Conservation (phyloP, 2,888 invertebrate genomes). For the Heliothis peltigera region DNA sequence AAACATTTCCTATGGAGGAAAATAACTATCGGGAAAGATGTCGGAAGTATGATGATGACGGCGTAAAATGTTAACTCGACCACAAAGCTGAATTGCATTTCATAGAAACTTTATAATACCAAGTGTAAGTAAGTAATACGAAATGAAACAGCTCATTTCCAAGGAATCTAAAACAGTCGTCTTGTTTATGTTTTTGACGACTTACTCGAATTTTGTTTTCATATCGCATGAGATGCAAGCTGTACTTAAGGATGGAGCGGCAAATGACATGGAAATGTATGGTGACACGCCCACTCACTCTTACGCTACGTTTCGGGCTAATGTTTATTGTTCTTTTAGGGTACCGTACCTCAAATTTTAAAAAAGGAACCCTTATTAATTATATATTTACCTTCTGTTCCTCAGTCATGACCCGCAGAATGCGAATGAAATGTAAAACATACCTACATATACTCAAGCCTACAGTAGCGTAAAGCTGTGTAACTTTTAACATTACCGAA, state of each 20-base stretch:
- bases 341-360: too few species aligned
- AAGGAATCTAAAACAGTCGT: constrained; percentile 10
- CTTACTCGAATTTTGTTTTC: constrained; percentile 26
- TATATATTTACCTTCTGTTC: too few species aligned
- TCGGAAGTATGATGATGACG: constrained; percentile 3
- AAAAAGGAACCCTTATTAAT: too few species aligned
- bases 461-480: too few species aligned
- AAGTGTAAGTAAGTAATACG: constrained; percentile 12
- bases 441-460: too few species aligned
- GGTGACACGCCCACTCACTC: constrained; percentile 28
- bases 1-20: constrained; percentile 4
- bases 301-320: not conserved
- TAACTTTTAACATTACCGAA: too few species aligned
- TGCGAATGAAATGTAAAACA: too few species aligned
- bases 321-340: constrained; percentile 11
- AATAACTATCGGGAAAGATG: constrained; percentile 7
- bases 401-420: too few species aligned
- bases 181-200: constrained; percentile 36
- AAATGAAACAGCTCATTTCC: constrained; percentile 30
- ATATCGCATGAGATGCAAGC: constrained; percentile 41
- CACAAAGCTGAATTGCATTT: constrained; percentile 32
- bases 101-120: constrained; percentile 38
- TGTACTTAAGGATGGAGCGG: constrained; percentile 33
- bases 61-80: constrained; percentile 7
- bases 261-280: constrained; percentile 20